phyloP scores from a whole-genome alignment of 2,888 invertebrate species.

The Lissocephala sabroskyi region DNA sequence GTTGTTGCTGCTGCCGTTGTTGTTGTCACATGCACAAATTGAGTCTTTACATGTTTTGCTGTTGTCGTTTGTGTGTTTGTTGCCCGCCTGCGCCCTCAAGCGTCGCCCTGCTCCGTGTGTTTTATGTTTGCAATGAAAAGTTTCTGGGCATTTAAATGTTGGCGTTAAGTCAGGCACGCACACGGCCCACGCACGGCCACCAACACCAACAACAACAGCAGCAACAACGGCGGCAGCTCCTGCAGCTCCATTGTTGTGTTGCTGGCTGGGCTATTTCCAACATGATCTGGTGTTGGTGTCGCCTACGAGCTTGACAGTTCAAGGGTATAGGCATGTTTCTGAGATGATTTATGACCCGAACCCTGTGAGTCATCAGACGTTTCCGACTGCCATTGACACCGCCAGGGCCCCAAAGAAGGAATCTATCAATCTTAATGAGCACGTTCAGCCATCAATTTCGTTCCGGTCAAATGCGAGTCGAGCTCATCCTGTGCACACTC shows the following conservation, averaged over 20 bases:
- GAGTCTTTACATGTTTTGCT: constrained; percentile 40
- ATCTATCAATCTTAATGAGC: too few relatives aligned
- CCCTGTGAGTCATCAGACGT: too few relatives aligned
- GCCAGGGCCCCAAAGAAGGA: too few relatives aligned
- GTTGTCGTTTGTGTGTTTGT: too few relatives aligned
- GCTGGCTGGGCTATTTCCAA: neutral
- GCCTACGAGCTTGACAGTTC: constrained; percentile 20
- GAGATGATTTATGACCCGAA: constrained; percentile 45
- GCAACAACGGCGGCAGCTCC: constrained; percentile 21
- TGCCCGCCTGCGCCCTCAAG: too few relatives aligned
- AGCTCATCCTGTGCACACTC: too few relatives aligned
- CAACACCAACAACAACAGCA: constrained; percentile 8
- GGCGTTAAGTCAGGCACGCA: constrained; percentile 45
- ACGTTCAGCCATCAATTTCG: too few relatives aligned
- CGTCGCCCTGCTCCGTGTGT: neutral
- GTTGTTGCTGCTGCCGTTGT: constrained; percentile 11
- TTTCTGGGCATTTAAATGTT: constrained; percentile 47
- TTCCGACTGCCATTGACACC: too few relatives aligned
- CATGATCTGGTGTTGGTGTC: neutral
- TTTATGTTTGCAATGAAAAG: constrained; percentile 12
- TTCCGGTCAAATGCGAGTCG: too few relatives aligned
- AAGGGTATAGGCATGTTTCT: constrained; percentile 42
- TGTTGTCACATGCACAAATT: constrained; percentile 31
- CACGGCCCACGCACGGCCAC: constrained; percentile 9
- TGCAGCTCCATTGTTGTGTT: too few relatives aligned